Percentiles rank a stretch among this genome's conserved stretches.
Conservation (phyloP, 2,888 invertebrate genomes). For the Caenorhabditis afra region DNA sequence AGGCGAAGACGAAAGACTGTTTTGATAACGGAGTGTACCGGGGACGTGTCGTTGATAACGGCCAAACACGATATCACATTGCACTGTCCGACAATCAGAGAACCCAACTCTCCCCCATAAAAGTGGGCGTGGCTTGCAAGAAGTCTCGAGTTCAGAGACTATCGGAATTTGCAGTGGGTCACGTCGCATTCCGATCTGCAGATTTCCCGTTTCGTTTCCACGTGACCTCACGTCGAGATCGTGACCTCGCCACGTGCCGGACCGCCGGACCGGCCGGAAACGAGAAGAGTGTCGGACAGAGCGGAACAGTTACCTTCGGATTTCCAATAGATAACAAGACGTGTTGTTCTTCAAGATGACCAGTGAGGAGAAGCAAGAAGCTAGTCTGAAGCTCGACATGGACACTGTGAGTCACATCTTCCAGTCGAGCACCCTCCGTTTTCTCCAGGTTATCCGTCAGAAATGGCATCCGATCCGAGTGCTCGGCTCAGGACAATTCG, state of each 20-base stretch:
- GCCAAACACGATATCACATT: background rate
- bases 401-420: background rate
- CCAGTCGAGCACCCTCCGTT: background rate
- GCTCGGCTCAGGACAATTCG: slow-evolving; percentile 54
- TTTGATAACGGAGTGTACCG: background rate
- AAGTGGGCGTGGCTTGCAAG: background rate
- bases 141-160: too few relatives aligned
- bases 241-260: too few relatives aligned
- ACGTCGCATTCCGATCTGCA: too few relatives aligned
- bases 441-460: slow-evolving; percentile 31
- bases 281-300: too few relatives aligned
- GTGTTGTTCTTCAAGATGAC: background rate
- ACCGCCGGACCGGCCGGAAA: too few relatives aligned
- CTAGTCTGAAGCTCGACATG: background rate
- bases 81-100: background rate
- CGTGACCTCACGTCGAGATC: too few relatives aligned
- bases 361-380: background rate
- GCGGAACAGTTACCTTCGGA: too few relatives aligned
- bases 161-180: too few relatives aligned
- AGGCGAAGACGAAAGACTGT: background rate
- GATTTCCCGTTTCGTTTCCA: too few relatives aligned
- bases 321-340: too few relatives aligned
- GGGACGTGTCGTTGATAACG: slow-evolving; percentile 7
- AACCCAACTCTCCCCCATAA: background rate
- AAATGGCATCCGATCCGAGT: slow-evolving; percentile 44